Conservation (phyloP, 2,888 invertebrate species). For the Pemphredon lugubris region DNA sequence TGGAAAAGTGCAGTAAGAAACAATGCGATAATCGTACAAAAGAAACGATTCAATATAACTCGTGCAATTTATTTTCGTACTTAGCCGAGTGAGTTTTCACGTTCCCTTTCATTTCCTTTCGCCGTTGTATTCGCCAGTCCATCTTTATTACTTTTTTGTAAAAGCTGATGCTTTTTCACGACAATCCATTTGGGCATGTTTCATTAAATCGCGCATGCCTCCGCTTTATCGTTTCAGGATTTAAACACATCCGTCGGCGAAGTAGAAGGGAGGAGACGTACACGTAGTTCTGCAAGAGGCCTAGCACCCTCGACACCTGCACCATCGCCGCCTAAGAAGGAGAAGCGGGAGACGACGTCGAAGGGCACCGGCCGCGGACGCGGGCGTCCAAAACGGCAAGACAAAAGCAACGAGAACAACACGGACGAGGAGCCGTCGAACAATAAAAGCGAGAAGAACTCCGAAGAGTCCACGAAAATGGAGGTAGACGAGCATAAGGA, state of each 20-base stretch:
- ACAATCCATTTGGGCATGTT: too few species aligned
- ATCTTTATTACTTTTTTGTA: too few species aligned
- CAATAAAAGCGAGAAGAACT: conserved; percentile 76
- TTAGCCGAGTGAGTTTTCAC: too few species aligned
- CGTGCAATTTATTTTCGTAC: too few species aligned
- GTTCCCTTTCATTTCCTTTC: too few species aligned
- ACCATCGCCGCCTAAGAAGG: conserved; percentile 82
- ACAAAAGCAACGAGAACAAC: conserved; percentile 76
- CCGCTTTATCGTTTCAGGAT: conserved; percentile 75
- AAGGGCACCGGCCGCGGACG: conserved; percentile 79
- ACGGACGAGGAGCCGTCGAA: conserved; percentile 75
- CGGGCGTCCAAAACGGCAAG: conserved; percentile 78
- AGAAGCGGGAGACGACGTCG: conserved; percentile 78
- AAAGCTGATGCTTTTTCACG: too few species aligned
- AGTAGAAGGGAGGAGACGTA: conserved; percentile 83
- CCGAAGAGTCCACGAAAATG: conserved; percentile 76
- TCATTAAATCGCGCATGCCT: background rate
- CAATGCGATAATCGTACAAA: too few species aligned
- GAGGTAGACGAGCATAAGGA: conserved; percentile 75
- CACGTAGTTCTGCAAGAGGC: conserved; percentile 83
- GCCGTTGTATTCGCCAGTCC: too few species aligned
- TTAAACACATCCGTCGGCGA: conserved; percentile 81
- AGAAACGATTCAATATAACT: too few species aligned
- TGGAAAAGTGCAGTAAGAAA: too few species aligned
- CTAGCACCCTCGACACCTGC: conserved; percentile 82